Conservation (phyloP, 1,140 invertebrate genomes). For the Drosophila nikananu region DNA sequence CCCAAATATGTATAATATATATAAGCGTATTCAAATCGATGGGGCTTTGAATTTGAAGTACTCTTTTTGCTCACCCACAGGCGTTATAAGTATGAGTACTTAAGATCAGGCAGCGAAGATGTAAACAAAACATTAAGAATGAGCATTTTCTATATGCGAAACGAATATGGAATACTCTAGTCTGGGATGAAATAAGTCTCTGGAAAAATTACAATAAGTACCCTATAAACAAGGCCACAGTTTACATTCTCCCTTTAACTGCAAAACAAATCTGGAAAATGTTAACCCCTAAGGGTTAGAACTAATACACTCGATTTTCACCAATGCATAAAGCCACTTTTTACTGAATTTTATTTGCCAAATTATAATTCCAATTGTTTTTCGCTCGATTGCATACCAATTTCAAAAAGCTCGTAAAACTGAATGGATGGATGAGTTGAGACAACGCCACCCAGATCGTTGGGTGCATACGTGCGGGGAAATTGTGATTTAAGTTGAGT, state of each 20-base stretch:
- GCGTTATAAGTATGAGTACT: slow-evolving; percentile 23
- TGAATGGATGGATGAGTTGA: slow-evolving; percentile 10
- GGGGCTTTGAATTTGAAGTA: slow-evolving; percentile 55
- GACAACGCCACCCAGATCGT: slow-evolving; percentile 22
- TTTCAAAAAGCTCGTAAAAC: slow-evolving; percentile 33
- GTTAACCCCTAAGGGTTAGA: neutral
- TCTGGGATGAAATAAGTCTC: neutral
- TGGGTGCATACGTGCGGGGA: slow-evolving; percentile 28
- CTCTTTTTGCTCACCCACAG: slow-evolving; percentile 50
- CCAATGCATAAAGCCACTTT: slow-evolving; percentile 6
- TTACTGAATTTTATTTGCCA: slow-evolving; percentile 47
- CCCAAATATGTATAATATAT: slow-evolving; percentile 38
- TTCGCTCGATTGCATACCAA: slow-evolving; percentile 60
- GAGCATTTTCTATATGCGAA: neutral
- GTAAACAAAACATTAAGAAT: slow-evolving; percentile 34
- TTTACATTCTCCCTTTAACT: neutral
- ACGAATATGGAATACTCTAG: slow-evolving; percentile 22
- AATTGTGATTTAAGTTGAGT: slow-evolving; percentile 15
- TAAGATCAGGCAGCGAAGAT: slow-evolving; percentile 27
- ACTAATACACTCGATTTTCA: slow-evolving; percentile 18
- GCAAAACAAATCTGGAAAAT: slow-evolving; percentile 2
- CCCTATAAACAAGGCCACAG: neutral
- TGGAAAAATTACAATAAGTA: neutral
- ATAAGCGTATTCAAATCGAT: slow-evolving; percentile 48
- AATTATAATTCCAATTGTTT: slow-evolving; percentile 69